Conservation (phyloP, 2,113 vertebrate species). For the chimpanzee (Pan troglodytes) region NHGRI_mPanTro3-v2.1_pri NC_072418.2:8637501-8638000, state of each 20-base stretch:
- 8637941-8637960: neutral
- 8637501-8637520: neutral
- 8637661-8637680: neutral
- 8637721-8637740: neutral
- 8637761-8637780: neutral
- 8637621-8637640: neutral
- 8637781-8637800: neutral
- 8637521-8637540: neutral
- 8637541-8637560: neutral
- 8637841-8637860: neutral
- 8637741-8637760: neutral
- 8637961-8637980: neutral
- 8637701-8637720: neutral
- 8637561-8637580: neutral
- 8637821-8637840: fast-evolving
- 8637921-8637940: neutral
- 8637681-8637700: neutral
- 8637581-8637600: neutral
- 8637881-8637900: neutral
- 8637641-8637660: neutral
- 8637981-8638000: neutral
- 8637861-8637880: neutral
- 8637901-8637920: neutral
- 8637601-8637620: neutral
- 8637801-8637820: fast-evolving